Evolutionary conservation across 2,113 vertebrate species (phyloP).

Genomic region (Dicerorhinus sumatrensis): DNA sequence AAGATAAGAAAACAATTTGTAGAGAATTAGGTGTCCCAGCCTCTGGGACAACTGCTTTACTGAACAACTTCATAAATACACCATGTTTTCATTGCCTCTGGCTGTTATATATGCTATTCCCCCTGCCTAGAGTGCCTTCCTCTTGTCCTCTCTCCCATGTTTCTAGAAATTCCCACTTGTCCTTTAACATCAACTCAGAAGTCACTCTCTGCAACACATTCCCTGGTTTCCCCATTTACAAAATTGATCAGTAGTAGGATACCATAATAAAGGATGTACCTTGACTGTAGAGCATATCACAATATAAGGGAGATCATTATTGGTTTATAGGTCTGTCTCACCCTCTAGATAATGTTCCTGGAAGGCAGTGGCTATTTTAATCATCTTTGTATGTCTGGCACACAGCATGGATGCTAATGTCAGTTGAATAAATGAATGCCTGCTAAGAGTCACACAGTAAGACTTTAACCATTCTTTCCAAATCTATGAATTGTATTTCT

Average conservation of each 20-base stretch:
- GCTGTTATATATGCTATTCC: not conserved
- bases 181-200: conserved; percentile 20
- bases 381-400: not conserved
- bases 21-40: not conserved
- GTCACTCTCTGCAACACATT: not conserved
- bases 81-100: not conserved
- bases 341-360: not conserved
- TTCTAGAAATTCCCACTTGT: conserved; percentile 16
- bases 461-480: not conserved
- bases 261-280: not conserved
- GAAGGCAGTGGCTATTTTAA: conserved; percentile 14
- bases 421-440: not conserved
- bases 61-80: not conserved
- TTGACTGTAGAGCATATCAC: not conserved
- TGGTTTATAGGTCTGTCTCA: not conserved
- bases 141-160: not conserved
- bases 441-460: not conserved
- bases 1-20: not conserved
- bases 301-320: not conserved
- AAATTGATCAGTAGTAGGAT: not conserved
- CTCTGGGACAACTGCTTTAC: not conserved
- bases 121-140: not conserved
- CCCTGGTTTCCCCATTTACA: not conserved
- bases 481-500: not conserved
- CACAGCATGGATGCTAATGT: not conserved